A percentile compares a stretch with the other conserved stretches of the same genome.
Conservation (phyloP, 1,140 invertebrate genomes). For the Tetranychus urticae region DNA sequence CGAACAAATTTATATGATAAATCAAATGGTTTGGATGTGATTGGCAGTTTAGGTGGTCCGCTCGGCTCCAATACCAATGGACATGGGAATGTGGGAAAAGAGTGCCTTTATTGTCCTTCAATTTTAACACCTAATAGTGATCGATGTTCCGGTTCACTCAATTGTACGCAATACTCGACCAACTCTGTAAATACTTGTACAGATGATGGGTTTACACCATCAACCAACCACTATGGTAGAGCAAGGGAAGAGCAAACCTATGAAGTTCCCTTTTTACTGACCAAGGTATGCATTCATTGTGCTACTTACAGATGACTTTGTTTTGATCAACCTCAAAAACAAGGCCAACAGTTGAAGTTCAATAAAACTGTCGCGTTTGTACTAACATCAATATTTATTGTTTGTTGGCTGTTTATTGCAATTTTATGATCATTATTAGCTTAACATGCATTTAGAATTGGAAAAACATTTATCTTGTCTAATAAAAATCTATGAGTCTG, state of each 20-base stretch:
- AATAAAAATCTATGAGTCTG: too few relatives aligned
- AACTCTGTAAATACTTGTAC: background rate
- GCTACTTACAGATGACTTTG: too few relatives aligned
- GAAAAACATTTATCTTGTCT: too few relatives aligned
- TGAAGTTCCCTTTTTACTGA: background rate
- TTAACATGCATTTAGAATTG: too few relatives aligned
- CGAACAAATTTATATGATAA: conserved; percentile 1
- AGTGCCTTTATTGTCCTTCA: background rate
- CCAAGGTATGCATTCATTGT: background rate
- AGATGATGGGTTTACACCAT: background rate
- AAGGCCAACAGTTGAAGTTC: too few relatives aligned
- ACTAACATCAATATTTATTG: too few relatives aligned
- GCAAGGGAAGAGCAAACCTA: background rate
- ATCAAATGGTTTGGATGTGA: background rate
- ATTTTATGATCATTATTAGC: too few relatives aligned
- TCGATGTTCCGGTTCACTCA: background rate
- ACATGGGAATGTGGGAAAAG: background rate
- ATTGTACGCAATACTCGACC: background rate
- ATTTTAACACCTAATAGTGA: background rate
- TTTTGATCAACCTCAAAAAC: too few relatives aligned
- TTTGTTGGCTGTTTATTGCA: too few relatives aligned
- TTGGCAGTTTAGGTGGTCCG: too few relatives aligned
- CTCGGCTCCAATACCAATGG: too few relatives aligned
- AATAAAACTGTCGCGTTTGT: too few relatives aligned
- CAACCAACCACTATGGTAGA: background rate